phyloP scores from a whole-genome alignment of 2,888 invertebrate genomes.

The Cryptocheilus praepositus region DNA sequence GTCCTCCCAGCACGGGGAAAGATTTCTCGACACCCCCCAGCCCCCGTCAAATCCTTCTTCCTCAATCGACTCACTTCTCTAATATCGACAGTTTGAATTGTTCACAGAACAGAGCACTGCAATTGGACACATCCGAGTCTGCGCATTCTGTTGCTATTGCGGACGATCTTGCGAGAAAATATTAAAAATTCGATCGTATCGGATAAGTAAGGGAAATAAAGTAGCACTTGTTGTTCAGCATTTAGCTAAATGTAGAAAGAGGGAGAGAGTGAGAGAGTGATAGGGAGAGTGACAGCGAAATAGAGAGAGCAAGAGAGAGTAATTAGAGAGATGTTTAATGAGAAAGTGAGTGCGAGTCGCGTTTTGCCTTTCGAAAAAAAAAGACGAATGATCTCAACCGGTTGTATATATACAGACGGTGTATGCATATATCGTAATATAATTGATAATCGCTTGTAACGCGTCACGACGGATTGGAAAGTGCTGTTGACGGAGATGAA shows the following conservation, averaged over 20 bases:
- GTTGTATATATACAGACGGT: constrained; percentile 12
- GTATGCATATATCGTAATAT: constrained; percentile 8
- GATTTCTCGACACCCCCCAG: constrained; percentile 9
- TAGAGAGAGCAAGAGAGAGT: neutral
- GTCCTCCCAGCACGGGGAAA: constrained; percentile 45
- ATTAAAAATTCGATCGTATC: too few species aligned
- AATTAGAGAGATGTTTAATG: neutral
- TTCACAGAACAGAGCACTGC: neutral
- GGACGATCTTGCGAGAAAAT: too few species aligned
- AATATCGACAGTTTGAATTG: neutral
- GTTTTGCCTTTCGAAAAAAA: constrained; percentile 43
- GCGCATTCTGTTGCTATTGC: neutral
- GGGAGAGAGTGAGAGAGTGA: too few species aligned
- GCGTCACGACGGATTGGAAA: neutral
- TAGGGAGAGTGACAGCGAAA: too few species aligned
- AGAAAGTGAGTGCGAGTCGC: neutral
- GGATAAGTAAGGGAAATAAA: too few species aligned
- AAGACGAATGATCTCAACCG: constrained; percentile 29
- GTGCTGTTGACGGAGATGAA: neutral
- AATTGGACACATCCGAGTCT: constrained; percentile 1
- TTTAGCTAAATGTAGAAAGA: too few species aligned
- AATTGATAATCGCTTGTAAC: too few species aligned
- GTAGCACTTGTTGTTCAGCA: too few species aligned
- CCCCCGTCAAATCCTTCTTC: neutral
- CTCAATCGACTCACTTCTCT: neutral